Base-by-base conservation (phyloP, 2,888 invertebrate species). In the Thelaira solivaga region DNA sequence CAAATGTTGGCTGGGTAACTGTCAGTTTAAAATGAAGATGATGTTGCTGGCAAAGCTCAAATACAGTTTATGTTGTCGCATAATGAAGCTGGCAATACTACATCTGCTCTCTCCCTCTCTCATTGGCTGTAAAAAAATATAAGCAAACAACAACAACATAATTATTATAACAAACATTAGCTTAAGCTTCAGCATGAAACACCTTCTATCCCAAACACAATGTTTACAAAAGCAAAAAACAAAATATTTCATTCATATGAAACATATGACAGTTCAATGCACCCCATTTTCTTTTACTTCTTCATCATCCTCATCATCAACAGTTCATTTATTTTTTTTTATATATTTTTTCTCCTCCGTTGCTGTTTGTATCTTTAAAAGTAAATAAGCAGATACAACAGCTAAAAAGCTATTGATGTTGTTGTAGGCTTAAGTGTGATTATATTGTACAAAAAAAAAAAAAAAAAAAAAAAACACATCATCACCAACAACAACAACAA, bases 261-360 rank as follows among this genome's bases (percentile, higher is more conserved):
- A 68, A 59, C 49, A n/a, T n/a, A n/a, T n/a, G 67, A 62, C 61
- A 68, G 77, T 77, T 77, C 77, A 77, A 73, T 77, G 77, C 77
- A 73, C 77, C 10, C 11, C 45, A 51, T 47, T 57, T 31, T 39
- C 36, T 59, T n/a, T n/a, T n/a, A n/a, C n/a, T n/a, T n/a, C n/a
- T n/a, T n/a, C n/a, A n/a, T n/a, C n/a, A n/a, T n/a, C n/a, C n/a
- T n/a, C n/a, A n/a, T n/a, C n/a, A n/a, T 16, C 49, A 31, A 10
- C 10, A 29, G 11, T 39, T 39, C 11, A 11, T 36, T 53, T 31
- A 16, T 22, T 34, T 18, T 47, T 6, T 45, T 11, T 57, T 26
- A 11, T 39, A 22, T 22, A 1, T n/a, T 34, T 20, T 36, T 8
- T 29, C 20, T 24, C 13, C 16, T 6, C 18, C 11, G 45, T 69